Percentiles rank a stretch among this genome's conserved stretches.
Conservation (phyloP, 1,140 invertebrate species). For the Bombus turneri region DNA sequence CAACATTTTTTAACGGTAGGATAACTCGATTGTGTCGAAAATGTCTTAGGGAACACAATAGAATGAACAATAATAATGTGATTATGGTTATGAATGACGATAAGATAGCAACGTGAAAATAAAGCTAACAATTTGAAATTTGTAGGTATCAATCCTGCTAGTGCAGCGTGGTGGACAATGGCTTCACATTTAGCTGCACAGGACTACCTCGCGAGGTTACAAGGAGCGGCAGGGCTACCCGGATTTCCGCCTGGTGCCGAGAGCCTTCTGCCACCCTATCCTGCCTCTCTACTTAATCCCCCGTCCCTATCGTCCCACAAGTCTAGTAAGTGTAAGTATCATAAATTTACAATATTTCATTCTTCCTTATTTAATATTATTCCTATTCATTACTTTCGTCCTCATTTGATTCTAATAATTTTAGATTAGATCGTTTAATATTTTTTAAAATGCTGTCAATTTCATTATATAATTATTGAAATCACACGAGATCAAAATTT, state of each 20-base stretch:
- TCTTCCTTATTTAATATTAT: neutral
- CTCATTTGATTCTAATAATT: conserved; percentile 11
- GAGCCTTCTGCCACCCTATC: conserved; percentile 81
- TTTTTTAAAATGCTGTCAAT: no score
- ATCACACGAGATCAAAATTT: no score
- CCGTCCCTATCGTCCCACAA: conserved; percentile 80
- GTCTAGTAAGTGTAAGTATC: conserved; percentile 80
- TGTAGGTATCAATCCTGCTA: conserved; percentile 82
- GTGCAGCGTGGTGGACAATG: conserved; percentile 94
- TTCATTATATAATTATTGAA: no score
- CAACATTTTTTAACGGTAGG: no score
- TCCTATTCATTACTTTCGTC: neutral
- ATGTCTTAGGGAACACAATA: no score
- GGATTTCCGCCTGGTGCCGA: conserved; percentile 84
- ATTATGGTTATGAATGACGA: no score
- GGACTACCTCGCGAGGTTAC: conserved; percentile 91
- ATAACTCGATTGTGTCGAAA: no score
- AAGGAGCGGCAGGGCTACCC: conserved; percentile 88
- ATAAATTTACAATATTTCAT: neutral
- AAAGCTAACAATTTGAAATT: neutral
- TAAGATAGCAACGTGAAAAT: neutral
- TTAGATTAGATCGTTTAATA: neutral
- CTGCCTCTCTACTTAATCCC: conserved; percentile 80
- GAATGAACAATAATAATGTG: no score
- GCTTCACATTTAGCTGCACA: conserved; percentile 92